These are phyloP conservation scores for Euschistus heros DNA, from an alignment of 1,140 invertebrate species.

Conservation along the genomic window DNA sequence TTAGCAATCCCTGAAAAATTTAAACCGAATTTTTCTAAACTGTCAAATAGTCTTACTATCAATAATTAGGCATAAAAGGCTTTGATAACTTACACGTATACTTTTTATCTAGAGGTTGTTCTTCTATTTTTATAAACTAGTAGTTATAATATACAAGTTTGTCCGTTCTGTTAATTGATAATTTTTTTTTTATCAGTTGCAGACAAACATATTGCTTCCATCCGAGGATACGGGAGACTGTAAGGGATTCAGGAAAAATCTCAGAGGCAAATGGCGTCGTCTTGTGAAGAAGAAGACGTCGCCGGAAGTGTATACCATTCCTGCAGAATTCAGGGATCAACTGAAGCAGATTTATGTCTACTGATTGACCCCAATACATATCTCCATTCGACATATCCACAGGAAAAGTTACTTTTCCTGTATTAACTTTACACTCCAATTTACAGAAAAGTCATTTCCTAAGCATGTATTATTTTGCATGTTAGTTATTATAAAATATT, in stretches of 20 bases:
- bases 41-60: too few species aligned
- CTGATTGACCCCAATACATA: conserved; percentile 35
- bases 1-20: too few species aligned
- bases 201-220: conserved; percentile 51
- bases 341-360: conserved; percentile 82
- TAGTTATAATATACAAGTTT: too few species aligned
- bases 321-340: conserved; percentile 72
- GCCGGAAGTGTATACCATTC: conserved; percentile 69
- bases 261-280: conserved; percentile 67
- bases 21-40: too few species aligned
- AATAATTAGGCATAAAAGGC: too few species aligned
- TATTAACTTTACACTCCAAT: conserved; percentile 3
- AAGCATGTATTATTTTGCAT: too few species aligned
- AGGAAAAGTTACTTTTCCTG: neutral
- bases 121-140: too few species aligned
- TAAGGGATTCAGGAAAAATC: conserved; percentile 62
- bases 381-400: neutral
- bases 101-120: too few species aligned
- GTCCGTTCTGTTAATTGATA: neutral
- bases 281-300: conserved; percentile 68
- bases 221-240: conserved; percentile 60
- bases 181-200: conserved; percentile 22
- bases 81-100: too few species aligned
- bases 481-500: too few species aligned
- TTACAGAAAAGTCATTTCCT: neutral